Base-by-base conservation (phyloP, 2,888 invertebrate species). In the Lathronympha strigana region DNA sequence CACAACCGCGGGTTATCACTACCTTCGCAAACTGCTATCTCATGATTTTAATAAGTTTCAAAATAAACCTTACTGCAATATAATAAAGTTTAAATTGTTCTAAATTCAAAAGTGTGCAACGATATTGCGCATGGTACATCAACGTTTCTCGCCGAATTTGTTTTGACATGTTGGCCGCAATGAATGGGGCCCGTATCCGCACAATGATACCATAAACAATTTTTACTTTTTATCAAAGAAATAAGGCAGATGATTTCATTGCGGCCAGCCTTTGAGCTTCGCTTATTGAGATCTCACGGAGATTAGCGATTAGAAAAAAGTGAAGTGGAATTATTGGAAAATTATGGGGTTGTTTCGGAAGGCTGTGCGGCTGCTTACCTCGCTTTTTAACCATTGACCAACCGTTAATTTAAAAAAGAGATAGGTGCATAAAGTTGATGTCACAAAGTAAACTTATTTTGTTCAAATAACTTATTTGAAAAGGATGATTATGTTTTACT, bases 221-320 rank as follows among this genome's bases (percentile, higher is more conserved):
- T 83, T 80, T 80, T 75, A 70, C 75, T 81, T 83, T 81, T 82
- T 82, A 82, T 76, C 61, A 66, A 60, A 68, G 70, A 68, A 75
- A 79, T 81, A 81, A 76, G 71, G 77, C 81, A 81, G 82, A 83
- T 83, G 82, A 84, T 85, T 84, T 81, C 69, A 72, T 80, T 78
- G 82, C 82, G 82, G 82, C 75, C 80, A 77, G 76, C 76, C 78
- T 86, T 82, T 82, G 79, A 82, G 84, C 87, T 87, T 89, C 85
- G 84, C 87, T 87, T 81, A 86, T 89, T 86, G 85, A 86, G 84
- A 84, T 91, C 90, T 79, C 90, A 90, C 90, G 87, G 73, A 81
- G 88, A 89, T 90, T 87, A 85, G 67, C 63, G 79, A 80, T 84
- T 80, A 79, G 75, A 84, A 89, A 86, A 87, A 87, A 83, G 78